Conservation (phyloP, 1,140 invertebrate species). For the Trichomalopsis sarcophagae region DNA sequence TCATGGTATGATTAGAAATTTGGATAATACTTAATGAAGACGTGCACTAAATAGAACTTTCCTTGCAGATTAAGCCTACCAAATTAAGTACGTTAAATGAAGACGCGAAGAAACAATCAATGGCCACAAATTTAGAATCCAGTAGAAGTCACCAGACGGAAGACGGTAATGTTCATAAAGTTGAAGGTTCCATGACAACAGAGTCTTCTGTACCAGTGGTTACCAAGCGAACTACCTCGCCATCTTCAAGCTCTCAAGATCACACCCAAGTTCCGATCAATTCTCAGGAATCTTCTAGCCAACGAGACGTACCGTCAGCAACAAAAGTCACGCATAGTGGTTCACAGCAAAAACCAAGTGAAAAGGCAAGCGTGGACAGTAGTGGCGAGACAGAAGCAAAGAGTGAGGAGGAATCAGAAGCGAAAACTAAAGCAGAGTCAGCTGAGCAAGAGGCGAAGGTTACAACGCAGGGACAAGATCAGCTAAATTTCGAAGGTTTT, state of each 20-base stretch:
- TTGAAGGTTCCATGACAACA: not conserved
- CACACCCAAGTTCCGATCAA: conserved; percentile 5
- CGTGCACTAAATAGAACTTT: not conserved
- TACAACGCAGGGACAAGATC: conserved; percentile 62
- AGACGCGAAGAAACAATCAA: conserved; percentile 58
- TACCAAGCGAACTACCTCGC: conserved; percentile 1
- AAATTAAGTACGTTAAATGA: conserved; percentile 52
- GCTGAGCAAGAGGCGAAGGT: conserved; percentile 60
- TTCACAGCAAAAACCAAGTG: conserved; percentile 31
- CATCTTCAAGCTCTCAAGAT: not conserved
- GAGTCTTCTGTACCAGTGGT: not conserved
- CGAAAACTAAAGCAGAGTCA: conserved; percentile 43
- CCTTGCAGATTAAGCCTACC: conserved; percentile 41
- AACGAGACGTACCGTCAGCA: not conserved
- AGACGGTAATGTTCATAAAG: not conserved
- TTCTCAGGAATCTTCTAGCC: not conserved
- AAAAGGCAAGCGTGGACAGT: conserved; percentile 21
- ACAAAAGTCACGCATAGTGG: conserved; percentile 16
- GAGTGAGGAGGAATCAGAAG: conserved; percentile 42
- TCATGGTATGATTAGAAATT: conserved; percentile 36
- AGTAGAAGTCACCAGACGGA: conserved; percentile 67
- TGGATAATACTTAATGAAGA: conserved; percentile 47
- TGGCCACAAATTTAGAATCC: conserved; percentile 59
- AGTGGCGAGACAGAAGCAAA: conserved; percentile 33
- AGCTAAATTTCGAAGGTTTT: conserved; percentile 69